Conservation (phyloP, 2,797 vertebrate species). For the Hylomyscus alleni region DNA sequence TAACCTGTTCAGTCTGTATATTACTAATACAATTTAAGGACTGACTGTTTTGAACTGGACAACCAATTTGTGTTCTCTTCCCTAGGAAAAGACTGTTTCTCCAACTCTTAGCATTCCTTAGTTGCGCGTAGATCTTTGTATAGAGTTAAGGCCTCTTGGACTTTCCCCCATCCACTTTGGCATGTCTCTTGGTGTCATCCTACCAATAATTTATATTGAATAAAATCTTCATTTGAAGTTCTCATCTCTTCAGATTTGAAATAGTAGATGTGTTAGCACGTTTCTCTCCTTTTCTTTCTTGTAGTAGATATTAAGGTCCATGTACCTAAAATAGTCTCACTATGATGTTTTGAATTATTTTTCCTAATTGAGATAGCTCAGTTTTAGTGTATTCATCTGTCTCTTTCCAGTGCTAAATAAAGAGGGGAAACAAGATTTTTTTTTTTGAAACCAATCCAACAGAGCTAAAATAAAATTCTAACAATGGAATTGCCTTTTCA, state of each 20-base stretch:
- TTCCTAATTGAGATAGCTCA: constrained; percentile 47
- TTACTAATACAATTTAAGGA: neutral
- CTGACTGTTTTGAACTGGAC: neutral
- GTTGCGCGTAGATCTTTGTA: neutral
- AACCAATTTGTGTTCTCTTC: neutral
- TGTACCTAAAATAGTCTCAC: constrained; percentile 50
- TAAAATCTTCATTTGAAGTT: constrained; percentile 68
- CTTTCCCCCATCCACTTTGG: neutral
- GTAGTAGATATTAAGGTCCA: constrained; percentile 26
- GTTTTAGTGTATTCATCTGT: constrained; percentile 6
- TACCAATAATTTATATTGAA: constrained; percentile 59
- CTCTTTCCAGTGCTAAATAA: constrained; percentile 40
- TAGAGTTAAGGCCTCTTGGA: neutral
- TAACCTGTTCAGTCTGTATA: neutral
- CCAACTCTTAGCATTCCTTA: neutral
- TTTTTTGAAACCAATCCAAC: constrained; percentile 7
- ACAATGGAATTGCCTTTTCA: constrained; percentile 13
- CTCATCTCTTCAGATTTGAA: constrained; percentile 58
- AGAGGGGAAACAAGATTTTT: constrained; percentile 16
- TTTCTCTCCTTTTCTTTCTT: constrained; percentile 60
- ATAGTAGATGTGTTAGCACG: constrained; percentile 54
- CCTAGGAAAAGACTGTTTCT: neutral
- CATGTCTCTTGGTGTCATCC: neutral
- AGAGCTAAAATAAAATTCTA: constrained; percentile 66
- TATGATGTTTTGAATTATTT: constrained; percentile 40